Base-by-base conservation (phyloP, 1,140 invertebrate genomes). In the Cydia pomonella region DNA sequence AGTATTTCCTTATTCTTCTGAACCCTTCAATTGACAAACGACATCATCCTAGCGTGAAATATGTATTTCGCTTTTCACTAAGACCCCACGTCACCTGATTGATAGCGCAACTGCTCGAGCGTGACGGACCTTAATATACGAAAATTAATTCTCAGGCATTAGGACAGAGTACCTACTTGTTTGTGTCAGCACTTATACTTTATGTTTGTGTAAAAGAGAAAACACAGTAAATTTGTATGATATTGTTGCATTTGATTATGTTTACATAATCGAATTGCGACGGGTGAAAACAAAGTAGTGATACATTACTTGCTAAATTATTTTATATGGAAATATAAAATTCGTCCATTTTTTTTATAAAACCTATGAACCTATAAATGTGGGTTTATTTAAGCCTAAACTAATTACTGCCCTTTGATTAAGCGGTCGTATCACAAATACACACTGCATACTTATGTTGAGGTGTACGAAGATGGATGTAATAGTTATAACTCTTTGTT, bases 41-140 rank as follows among this genome's bases (percentile, higher is more conserved):
- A 66, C 63, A 23, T 27, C 25, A 66, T 29, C 16, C 21, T 29
- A 29, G 27, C 27, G 6, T 66, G 63, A 66, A 66, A 66, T 66
- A 66, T 50, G n/a, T 50, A 33, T 29, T 66, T 66, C 25, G 25
- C 63, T 66, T 66, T 66, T 66, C 63, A 29, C 6, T 12, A 16
- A 29, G 63, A 29, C 25, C 63, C 9, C 25, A 7, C 10, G 59
- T 66, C 63, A 25, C 27, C 27, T 66, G 25, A 66, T 66, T 66
- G 33, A 66, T 66, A 13, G 63, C 25, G 27, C 12, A 25, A 10
- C 9, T 16, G 25, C 63, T 29, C 63, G 27, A 23, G 63, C 63
- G 25, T 66, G 63, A 66, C 25, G 63, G 63, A 66, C 25, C 13
- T 66, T 29, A 66, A 23, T 59, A 59, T 23, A 59, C 1, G 53